These are phyloP conservation scores for Enteromius treurensis DNA, from an alignment of 2,797 vertebrate genomes.

Conservation along the genomic window DNA sequence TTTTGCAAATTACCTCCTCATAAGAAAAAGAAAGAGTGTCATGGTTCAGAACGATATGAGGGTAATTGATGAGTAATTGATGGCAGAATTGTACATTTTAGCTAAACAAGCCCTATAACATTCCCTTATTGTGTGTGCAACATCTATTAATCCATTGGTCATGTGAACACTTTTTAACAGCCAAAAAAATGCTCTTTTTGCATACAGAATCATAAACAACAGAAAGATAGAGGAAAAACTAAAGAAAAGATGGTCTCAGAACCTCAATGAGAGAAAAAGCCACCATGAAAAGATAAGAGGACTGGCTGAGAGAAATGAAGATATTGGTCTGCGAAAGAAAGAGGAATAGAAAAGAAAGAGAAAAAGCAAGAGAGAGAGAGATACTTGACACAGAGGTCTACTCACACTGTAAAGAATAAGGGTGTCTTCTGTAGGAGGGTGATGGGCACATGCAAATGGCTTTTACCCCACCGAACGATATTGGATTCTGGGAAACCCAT, in stretches of 20 bases:
- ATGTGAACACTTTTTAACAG: not conserved
- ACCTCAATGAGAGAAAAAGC: constrained; percentile 19
- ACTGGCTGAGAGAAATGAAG: constrained; percentile 28
- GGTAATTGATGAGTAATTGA: not conserved
- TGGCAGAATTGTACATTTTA: not conserved
- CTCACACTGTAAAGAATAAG: constrained; percentile 38
- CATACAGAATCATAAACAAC: not conserved
- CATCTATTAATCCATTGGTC: not conserved
- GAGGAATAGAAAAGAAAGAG: not conserved
- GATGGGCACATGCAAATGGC: constrained; percentile 65
- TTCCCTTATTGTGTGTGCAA: not conserved
- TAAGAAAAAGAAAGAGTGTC: no score
- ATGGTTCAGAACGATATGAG: not conserved
- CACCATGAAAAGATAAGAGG: not conserved
- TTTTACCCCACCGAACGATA: constrained; percentile 60
- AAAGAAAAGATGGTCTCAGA: not conserved
- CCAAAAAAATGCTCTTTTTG: not conserved
- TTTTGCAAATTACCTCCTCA: no score
- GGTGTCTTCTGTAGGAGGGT: constrained; percentile 40
- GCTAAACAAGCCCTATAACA: not conserved
- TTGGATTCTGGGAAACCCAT: constrained; percentile 68
- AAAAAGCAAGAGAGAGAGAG: not conserved
- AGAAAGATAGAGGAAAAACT: not conserved
- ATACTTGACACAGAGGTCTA: not conserved
- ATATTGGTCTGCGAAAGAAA: constrained; percentile 10